Evolutionary conservation across 2,113 vertebrate genomes (phyloP).

Genomic region (Thamnophis sirtalis): DNA sequence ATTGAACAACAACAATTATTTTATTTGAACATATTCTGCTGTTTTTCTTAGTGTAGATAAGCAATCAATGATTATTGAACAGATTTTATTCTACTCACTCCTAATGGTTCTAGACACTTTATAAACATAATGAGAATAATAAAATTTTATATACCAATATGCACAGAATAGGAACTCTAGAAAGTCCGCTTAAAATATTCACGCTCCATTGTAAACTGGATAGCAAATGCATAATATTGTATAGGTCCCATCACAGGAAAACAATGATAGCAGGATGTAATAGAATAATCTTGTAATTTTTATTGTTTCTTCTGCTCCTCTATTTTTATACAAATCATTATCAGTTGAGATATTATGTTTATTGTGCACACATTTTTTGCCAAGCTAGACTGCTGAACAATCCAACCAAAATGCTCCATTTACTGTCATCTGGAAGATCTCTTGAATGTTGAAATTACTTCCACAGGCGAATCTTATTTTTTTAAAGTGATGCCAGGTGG

Average conservation of each 20-base stretch:
- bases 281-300: background rate
- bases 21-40: background rate
- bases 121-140: background rate
- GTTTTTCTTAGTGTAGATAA: background rate
- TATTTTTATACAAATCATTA: background rate
- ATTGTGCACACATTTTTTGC: background rate
- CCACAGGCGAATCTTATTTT: background rate
- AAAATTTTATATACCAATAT: background rate
- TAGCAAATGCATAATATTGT: background rate
- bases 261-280: background rate
- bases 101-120: background rate
- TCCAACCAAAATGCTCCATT: background rate
- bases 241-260: background rate
- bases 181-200: background rate
- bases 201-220: background rate
- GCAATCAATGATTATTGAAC: background rate
- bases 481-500: background rate
- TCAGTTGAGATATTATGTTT: background rate
- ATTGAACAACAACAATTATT: background rate
- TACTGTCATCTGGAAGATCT: background rate
- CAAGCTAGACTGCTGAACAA: background rate
- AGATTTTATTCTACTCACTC: background rate
- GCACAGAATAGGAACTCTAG: background rate
- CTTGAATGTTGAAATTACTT: background rate
- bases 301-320: background rate